A percentile compares a stretch with the other conserved stretches of the same genome.
phyloP scores from a whole-genome alignment of 2,797 vertebrate species.

The Melanogrammus aeglefinus region DNA sequence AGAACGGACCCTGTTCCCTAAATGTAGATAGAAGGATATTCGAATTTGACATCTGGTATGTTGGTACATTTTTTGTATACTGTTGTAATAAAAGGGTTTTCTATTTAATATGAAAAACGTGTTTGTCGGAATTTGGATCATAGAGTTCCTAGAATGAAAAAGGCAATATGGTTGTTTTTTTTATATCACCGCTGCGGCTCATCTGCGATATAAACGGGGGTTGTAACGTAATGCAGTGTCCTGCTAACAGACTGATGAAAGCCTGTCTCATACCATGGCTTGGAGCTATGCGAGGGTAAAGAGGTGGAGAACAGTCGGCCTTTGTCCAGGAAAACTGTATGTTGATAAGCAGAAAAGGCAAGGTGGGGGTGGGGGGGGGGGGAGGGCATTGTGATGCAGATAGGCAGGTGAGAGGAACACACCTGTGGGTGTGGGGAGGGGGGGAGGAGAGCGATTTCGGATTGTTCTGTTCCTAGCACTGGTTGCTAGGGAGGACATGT shows the following conservation, averaged over 20 bases:
- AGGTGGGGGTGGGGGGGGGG: slow-evolving; percentile 11
- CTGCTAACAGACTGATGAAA: neutral
- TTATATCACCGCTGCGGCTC: neutral
- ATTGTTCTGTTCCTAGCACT: neutral
- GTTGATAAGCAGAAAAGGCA: neutral
- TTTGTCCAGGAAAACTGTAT: neutral
- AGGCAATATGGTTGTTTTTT: neutral
- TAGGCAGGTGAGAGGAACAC: neutral
- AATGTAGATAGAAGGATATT: slow-evolving; percentile 24
- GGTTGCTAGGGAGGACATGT: neutral
- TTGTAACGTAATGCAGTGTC: neutral
- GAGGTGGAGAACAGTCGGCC: neutral
- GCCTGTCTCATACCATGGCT: neutral
- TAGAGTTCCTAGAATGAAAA: neutral
- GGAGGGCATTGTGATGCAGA: neutral
- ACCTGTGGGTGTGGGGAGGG: neutral
- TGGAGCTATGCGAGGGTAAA: neutral
- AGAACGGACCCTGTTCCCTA: slow-evolving; percentile 5
- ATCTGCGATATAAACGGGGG: neutral
- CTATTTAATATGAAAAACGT: slow-evolving; percentile 39
- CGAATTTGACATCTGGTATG: slow-evolving; percentile 40
- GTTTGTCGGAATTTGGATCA: slow-evolving; percentile 12
- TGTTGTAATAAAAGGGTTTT: slow-evolving; percentile 49
- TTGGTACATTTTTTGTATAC: slow-evolving; percentile 25
- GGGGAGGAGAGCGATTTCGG: neutral